A percentile compares a stretch with the other conserved stretches of the same genome.
phyloP scores from a whole-genome alignment of 2,888 invertebrate species.

The Acronicta aceris region DNA sequence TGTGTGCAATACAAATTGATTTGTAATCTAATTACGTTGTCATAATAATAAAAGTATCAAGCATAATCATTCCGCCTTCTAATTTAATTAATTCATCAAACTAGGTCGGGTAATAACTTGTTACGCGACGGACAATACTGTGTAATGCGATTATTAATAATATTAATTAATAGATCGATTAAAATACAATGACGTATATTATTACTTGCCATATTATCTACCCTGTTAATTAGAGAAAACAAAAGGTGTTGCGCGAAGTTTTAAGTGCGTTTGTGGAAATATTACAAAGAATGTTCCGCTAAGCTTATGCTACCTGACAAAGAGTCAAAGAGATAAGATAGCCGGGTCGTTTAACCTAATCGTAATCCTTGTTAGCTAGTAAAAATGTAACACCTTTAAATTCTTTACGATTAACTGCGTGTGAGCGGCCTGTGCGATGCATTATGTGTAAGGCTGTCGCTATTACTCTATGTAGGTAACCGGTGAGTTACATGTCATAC shows the following conservation, averaged over 20 bases:
- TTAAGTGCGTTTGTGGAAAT: background rate
- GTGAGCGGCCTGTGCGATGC: background rate
- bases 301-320: constrained; percentile 17
- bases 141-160: constrained; percentile 24
- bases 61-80: constrained; percentile 5
- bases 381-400: constrained; percentile 3
- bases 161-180: constrained; percentile 17
- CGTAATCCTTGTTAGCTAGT: constrained; percentile 5
- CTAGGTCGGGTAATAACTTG: constrained; percentile 29
- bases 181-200: constrained; percentile 18
- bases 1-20: constrained; percentile 7
- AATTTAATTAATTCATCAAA: constrained; percentile 35
- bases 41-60: constrained; percentile 17
- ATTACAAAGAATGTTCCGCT: constrained; percentile 16
- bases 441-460: background rate
- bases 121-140: constrained; percentile 23
- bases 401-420: background rate
- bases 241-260: constrained; percentile 5
- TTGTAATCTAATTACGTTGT: constrained; percentile 8
- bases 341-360: constrained; percentile 16
- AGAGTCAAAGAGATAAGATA: constrained; percentile 25
- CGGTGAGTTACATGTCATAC: no score
- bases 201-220: constrained; percentile 9
- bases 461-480: no score
- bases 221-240: constrained; percentile 11